Conservation (phyloP, 2,797 vertebrate species). For the Acomys russatus region DNA sequence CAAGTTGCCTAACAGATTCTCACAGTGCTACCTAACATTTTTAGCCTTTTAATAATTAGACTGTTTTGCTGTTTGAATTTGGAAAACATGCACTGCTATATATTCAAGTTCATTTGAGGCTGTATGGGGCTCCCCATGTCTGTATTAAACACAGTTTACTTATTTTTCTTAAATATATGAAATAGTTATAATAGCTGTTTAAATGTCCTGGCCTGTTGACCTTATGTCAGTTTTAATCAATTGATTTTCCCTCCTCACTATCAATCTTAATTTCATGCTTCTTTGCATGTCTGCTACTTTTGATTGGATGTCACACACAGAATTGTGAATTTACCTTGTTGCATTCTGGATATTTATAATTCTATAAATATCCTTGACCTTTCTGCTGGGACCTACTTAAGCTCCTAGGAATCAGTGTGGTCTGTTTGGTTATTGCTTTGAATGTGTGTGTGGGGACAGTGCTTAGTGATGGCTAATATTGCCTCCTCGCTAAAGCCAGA, state of each 20-base stretch:
- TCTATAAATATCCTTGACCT: conserved; percentile 16
- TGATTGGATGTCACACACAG: conserved; percentile 24
- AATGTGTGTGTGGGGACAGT: background rate
- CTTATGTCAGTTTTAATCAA: conserved; percentile 31
- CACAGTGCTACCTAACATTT: background rate
- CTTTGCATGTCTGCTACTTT: conserved; percentile 11
- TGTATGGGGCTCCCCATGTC: background rate
- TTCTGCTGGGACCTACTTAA: background rate
- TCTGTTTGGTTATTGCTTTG: background rate
- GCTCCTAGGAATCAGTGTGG: background rate
- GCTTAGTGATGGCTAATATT: background rate
- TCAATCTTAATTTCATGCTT: conserved; percentile 32
- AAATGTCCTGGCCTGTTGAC: background rate
- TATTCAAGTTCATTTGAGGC: background rate
- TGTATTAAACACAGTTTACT: background rate
- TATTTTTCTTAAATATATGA: conserved; percentile 33
- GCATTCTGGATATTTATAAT: background rate
- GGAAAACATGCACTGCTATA: background rate
- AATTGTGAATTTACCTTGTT: conserved; percentile 13
- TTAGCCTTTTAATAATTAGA: background rate
- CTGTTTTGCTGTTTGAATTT: background rate
- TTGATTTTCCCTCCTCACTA: background rate
- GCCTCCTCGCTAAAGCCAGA: background rate
- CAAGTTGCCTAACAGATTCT: background rate
- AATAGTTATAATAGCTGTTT: conserved; percentile 17